Evolutionary conservation across 2,797 vertebrate genomes (phyloP).

Genomic region (Rousettus madagascariensis): DNA sequence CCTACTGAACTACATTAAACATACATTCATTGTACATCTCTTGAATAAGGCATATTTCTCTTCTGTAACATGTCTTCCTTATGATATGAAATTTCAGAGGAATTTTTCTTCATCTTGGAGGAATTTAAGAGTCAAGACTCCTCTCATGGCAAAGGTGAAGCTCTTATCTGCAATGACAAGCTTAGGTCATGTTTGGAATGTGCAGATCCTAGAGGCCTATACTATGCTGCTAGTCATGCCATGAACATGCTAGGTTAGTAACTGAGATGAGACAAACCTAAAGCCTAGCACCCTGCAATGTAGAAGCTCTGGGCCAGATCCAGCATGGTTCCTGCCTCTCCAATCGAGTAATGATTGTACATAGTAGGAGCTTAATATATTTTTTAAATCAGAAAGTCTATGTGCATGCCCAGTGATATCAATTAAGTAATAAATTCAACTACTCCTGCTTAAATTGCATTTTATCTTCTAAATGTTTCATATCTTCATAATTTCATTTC

Average conservation of each 20-base stretch:
- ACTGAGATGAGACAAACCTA: neutral
- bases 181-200: neutral
- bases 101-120: slow-evolving; percentile 88
- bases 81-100: slow-evolving; percentile 88
- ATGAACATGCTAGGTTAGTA: neutral
- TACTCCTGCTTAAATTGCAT: neutral
- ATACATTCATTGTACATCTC: slow-evolving; percentile 92
- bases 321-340: neutral
- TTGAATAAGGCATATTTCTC: slow-evolving; percentile 89
- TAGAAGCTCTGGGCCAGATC: neutral
- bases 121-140: slow-evolving; percentile 91
- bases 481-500: neutral
- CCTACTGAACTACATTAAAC: slow-evolving; percentile 86
- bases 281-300: neutral
- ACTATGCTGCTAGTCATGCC: neutral
- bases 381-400: neutral
- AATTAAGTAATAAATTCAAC: neutral
- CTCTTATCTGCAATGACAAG: neutral
- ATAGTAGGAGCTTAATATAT: neutral
- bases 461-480: slow-evolving; percentile 29
- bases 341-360: neutral
- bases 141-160: neutral
- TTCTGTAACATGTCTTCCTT: slow-evolving; percentile 91
- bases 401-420: neutral
- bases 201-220: neutral